These are phyloP conservation scores for Colletes latitarsis DNA, from an alignment of 1,140 invertebrate species.

Conservation along the genomic window DNA sequence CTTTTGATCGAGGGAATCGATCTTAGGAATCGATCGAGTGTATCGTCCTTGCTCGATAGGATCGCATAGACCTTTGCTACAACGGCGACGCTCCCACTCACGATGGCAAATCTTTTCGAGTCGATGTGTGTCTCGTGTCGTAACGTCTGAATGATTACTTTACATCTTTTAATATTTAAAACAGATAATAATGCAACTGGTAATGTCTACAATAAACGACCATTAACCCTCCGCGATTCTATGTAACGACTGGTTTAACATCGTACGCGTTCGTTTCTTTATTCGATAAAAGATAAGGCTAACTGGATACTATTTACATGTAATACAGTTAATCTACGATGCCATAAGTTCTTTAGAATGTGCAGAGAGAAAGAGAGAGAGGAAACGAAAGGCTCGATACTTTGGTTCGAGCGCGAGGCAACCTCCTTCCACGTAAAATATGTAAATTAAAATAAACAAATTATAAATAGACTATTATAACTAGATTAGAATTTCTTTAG, in stretches of 20 bases:
- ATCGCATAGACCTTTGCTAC: slow-evolving; percentile 64
- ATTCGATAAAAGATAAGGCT: background rate
- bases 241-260: background rate
- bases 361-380: background rate
- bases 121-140: slow-evolving; percentile 32
- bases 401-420: no score
- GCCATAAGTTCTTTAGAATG: background rate
- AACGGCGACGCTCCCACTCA: slow-evolving; percentile 65
- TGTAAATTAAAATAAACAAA: no score
- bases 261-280: background rate
- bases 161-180: slow-evolving; percentile 14
- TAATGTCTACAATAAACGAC: background rate
- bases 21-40: slow-evolving; percentile 55
- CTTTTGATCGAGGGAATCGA: slow-evolving; percentile 30
- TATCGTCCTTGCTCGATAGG: slow-evolving; percentile 62
- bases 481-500: no score
- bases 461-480: no score
- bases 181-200: background rate
- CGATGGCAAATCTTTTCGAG: slow-evolving; percentile 60
- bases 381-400: background rate
- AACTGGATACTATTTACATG: background rate
- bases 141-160: slow-evolving; percentile 20
- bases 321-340: background rate
- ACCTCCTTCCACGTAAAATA: no score
- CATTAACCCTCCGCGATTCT: background rate